Base-by-base conservation (phyloP, 2,797 vertebrate species). In the Sciurus vulgaris region DNA sequence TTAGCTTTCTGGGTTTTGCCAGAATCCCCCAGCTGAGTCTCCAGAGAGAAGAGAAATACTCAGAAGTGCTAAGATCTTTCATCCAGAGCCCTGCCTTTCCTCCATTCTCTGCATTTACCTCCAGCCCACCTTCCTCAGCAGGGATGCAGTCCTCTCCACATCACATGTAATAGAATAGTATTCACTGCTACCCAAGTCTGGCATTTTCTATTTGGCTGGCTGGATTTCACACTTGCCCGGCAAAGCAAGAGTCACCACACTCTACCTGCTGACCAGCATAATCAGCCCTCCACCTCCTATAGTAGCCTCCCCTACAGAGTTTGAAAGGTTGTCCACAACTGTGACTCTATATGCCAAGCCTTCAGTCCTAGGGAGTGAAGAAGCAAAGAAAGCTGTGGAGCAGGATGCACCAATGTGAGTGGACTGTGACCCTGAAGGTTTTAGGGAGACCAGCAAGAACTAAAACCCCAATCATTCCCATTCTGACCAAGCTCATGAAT, bases 161-260 rank as follows among this genome's bases (percentile, higher is more conserved):
- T 20, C 44, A 38, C 30, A 33, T 1, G 11, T 5, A 4, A 0
- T 18, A 22, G 47, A 28, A 30, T 0, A 2, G 18, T 54, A 33
- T 54, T 70, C 9, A 0, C 14, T 5, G 35, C 26, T 51, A 49
- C 65, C 38, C 12, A 7, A 7, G 7, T 12, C 74, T 65, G 47
- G 10, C 7, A 1, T 61, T 44, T 33, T 38, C 14, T 18, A 44
- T 63, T 24, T 2, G 28, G 20, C 38, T 22, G 65, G 30, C 8
- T 28, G 56, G 51, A 70, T 14, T 24, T 28, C 74, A 44, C 13
- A 30, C 26, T 77, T 44, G 17, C 9, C 28, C 30, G 73, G 44
- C n/a, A 38, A 54, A 65, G 47, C 59, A 41, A 59, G 61, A 9
- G 28, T 61, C 74, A 35, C 18, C 51, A 6, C 47, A n/a, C 18